Evolutionary conservation across 2,797 vertebrate genomes (phyloP).

Genomic region (Margarornis squamiger): DNA sequence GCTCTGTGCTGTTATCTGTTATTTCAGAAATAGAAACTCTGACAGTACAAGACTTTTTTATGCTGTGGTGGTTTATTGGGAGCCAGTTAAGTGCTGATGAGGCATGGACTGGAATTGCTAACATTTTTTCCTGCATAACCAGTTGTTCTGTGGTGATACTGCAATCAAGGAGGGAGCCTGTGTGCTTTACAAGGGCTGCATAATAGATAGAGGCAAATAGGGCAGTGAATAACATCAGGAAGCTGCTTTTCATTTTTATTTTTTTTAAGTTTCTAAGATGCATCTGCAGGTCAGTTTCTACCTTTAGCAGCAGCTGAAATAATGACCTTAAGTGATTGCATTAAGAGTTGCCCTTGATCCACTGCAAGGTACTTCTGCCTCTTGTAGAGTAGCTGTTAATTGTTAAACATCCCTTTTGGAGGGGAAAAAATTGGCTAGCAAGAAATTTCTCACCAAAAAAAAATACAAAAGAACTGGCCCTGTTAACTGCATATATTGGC

Average conservation of each 20-base stretch:
- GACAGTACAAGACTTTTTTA: not conserved
- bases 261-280: not conserved
- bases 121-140: constrained; percentile 4
- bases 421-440: not conserved
- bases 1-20: not conserved
- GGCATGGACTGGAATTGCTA: not conserved
- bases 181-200: not conserved
- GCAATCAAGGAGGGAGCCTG: not conserved
- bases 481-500: not conserved
- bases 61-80: not conserved
- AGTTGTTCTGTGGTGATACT: not conserved
- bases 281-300: not conserved
- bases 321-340: constrained; percentile 1
- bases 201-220: not conserved
- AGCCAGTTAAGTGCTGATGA: not conserved
- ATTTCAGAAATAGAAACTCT: not conserved
- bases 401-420: not conserved
- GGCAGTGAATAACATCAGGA: not conserved
- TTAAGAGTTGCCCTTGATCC: not conserved
- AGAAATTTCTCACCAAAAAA: not conserved
- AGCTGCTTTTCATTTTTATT: not conserved
- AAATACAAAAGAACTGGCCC: not conserved
- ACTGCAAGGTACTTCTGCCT: not conserved
- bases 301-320: constrained; percentile 25
- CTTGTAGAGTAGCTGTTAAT: not conserved